Conservation (phyloP, 2,888 invertebrate genomes). For the Pocota personata region DNA sequence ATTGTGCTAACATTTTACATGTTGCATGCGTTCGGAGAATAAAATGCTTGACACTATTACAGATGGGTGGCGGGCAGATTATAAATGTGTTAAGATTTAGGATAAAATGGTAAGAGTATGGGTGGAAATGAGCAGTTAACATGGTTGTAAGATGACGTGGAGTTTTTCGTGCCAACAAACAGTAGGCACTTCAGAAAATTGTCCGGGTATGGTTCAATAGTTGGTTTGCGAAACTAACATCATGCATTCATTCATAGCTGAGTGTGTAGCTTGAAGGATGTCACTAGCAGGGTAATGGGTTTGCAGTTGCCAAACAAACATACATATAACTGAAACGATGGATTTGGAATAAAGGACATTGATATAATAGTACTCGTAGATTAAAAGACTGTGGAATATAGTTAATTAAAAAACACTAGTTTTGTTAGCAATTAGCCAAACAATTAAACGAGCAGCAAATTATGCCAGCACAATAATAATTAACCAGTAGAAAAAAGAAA, state of each 20-base stretch:
- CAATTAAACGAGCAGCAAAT: no score
- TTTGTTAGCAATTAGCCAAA: no score
- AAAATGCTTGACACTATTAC: conserved; percentile 54
- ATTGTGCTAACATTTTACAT: conserved; percentile 5
- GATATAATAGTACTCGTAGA: no score
- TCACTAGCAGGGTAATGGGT: background rate
- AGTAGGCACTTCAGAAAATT: conserved; percentile 6
- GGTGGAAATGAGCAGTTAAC: background rate
- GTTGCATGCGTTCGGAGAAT: conserved; percentile 25
- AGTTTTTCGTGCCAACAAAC: background rate
- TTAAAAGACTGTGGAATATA: no score
- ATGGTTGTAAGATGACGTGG: background rate
- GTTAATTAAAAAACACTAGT: no score
- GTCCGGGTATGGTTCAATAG: background rate
- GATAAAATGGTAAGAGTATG: background rate
- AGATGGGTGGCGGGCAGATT: background rate
- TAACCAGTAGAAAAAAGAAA: no score
- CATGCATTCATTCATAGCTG: background rate
- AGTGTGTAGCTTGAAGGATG: background rate
- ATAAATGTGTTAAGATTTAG: conserved; percentile 3
- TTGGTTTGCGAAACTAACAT: background rate
- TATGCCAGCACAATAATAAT: no score
- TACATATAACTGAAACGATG: no score
- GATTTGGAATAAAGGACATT: no score
- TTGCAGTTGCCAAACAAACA: no score